Evolutionary conservation across 2,888 invertebrate species (phyloP), one percentile per base, ranked within the genome.

Genomic region (Liposcelis brunnea): DNA sequence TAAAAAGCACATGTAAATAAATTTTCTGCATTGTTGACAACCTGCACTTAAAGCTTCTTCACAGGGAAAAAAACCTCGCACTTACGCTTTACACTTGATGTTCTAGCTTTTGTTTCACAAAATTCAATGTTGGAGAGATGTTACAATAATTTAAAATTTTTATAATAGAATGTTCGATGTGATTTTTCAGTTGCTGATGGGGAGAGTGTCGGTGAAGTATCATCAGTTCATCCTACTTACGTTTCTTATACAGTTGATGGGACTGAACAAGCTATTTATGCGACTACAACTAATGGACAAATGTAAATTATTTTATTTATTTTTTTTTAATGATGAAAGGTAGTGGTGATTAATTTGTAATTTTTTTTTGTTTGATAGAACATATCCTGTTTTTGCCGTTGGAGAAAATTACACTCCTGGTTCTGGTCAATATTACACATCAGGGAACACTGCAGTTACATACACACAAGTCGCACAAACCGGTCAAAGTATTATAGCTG

Each of bases 341-440:
- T n/a, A n/a, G n/a, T n/a, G n/a, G n/a, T n/a, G n/a, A n/a, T n/a
- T n/a, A n/a, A n/a, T n/a, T 36, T 31, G 19, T 35, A 31, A 7
- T 42, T 26, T 15, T n/a, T 26, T 36, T 40, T 15, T 8, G 8
- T 26, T 8, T 3, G 32, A n/a, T 34, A n/a, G 8, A 21, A 14
- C 15, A 18, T 5, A 1, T 8, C 81, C 82, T 49, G 80, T 82
- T 44, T 83, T 82, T 58, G 76, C 80, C 40, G 80, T 81, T 50
- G 79, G 77, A 11, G 80, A 80, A 54, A 62, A 68, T 66, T 77
- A 68, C 61, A 75, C 70, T 57, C 72, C 70, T 56, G 70, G 67
- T 58, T 68, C 75, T 59, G 77, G 77, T 58, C 83, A 71, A 61
- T 84, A 72, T 61, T 90, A 74, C 65, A 80, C 75, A 53, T 74